phyloP scores from a whole-genome alignment of 2,113 vertebrate species.

The Nymphicus hollandicus region DNA sequence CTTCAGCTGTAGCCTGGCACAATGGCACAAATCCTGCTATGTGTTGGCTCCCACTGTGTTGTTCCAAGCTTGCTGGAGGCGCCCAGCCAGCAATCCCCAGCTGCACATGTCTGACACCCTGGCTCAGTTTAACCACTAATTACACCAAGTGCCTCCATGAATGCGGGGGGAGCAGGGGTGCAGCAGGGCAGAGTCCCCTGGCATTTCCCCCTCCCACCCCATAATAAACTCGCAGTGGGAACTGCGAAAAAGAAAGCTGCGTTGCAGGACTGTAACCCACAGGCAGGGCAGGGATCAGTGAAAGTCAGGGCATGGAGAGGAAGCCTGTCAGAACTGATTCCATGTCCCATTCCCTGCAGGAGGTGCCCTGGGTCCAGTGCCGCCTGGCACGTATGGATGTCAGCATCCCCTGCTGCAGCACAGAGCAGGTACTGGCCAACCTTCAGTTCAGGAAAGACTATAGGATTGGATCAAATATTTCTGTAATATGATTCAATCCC shows the following conservation, averaged over 20 bases:
- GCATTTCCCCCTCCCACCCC: background rate
- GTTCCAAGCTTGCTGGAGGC: background rate
- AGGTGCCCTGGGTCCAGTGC: background rate
- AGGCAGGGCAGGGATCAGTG: background rate
- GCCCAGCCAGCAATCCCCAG: background rate
- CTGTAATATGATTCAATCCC: background rate
- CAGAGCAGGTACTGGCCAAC: background rate
- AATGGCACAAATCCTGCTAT: background rate
- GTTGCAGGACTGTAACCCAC: background rate
- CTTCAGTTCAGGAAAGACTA: background rate
- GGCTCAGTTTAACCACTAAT: background rate
- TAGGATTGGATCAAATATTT: background rate
- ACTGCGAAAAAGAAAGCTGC: background rate
- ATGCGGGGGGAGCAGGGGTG: background rate
- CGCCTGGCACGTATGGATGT: background rate
- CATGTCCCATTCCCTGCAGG: fast-evolving
- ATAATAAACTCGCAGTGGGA: background rate
- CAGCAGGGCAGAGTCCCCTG: background rate
- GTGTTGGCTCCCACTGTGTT: background rate
- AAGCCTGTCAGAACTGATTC: background rate
- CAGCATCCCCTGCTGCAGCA: background rate
- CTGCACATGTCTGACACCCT: background rate
- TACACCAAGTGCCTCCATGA: background rate
- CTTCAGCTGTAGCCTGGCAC: fast-evolving
- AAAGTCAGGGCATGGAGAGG: background rate